Evolutionary conservation across 2,797 vertebrate species (phyloP).

Genomic region (Euthynnus affinis): DNA sequence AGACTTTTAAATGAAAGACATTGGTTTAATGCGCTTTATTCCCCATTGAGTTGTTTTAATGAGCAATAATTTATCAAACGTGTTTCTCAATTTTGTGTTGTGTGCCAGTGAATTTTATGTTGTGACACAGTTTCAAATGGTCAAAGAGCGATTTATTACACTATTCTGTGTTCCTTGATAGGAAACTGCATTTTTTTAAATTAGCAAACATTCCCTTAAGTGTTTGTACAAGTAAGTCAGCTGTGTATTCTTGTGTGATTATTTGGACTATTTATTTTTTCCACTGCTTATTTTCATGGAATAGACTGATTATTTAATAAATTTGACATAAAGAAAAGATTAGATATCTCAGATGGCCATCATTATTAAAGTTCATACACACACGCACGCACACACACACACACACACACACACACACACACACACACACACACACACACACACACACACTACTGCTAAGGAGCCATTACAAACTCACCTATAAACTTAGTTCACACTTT

Average conservation of each 20-base stretch:
- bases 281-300: constrained; percentile 93
- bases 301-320: constrained; percentile 95
- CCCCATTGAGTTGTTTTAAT: constrained; percentile 67
- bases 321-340: constrained; percentile 93
- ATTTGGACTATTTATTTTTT: constrained; percentile 97
- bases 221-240: constrained; percentile 91
- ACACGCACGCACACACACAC: constrained; percentile 30
- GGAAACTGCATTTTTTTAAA: constrained; percentile 74
- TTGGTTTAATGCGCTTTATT: constrained; percentile 64
- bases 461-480: not conserved
- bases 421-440: constrained; percentile 31
- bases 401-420: constrained; percentile 37
- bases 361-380: constrained; percentile 22
- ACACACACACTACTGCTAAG: constrained; percentile 19
- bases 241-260: constrained; percentile 94
- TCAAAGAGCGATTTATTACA: constrained; percentile 59
- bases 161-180: constrained; percentile 52
- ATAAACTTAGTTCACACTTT: not conserved
- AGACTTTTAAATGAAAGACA: constrained; percentile 21
- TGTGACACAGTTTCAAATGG: constrained; percentile 69
- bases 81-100: constrained; percentile 90
- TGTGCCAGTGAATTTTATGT: constrained; percentile 75
- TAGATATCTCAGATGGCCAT: constrained; percentile 56
- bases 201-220: constrained; percentile 91
- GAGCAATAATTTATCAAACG: constrained; percentile 95